These are phyloP conservation scores for Percina caprodes DNA, from an alignment of 2,113 vertebrate species.

Conservation along the genomic window DNA sequence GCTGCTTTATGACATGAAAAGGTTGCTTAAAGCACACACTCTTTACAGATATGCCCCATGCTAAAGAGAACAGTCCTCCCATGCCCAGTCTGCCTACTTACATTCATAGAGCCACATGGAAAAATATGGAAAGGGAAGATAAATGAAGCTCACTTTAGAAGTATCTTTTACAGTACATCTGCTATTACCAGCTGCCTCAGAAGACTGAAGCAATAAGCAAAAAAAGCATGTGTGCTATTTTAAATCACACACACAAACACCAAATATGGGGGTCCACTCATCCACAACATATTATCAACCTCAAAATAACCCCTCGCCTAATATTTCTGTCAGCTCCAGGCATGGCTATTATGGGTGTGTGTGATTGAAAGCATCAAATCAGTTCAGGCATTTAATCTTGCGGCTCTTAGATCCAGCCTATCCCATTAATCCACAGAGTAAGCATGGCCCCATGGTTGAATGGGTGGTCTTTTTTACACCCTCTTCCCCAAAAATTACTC, in stretches of 20 bases:
- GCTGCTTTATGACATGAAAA: constrained; percentile 16
- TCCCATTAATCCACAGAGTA: constrained; percentile 56
- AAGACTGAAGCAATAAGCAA: neutral
- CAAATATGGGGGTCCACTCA: constrained; percentile 38
- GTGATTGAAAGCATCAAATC: constrained; percentile 70
- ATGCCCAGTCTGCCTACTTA: neutral
- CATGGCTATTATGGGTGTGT: constrained; percentile 27
- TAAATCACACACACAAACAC: constrained; percentile 7
- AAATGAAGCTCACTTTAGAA: constrained; percentile 18
- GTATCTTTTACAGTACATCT: constrained; percentile 14
- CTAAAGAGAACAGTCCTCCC: neutral
- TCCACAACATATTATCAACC: constrained; percentile 44
- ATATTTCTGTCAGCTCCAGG: constrained; percentile 46
- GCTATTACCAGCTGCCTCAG: constrained; percentile 1
- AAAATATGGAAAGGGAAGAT: constrained; percentile 14
- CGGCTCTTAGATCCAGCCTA: constrained; percentile 51
- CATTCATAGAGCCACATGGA: neutral
- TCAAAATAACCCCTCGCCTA: constrained; percentile 24
- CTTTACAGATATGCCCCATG: neutral
- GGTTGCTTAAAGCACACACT: constrained; percentile 3
- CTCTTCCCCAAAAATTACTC: constrained; percentile 52
- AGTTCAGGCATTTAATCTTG: constrained; percentile 69
- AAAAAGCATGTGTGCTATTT: constrained; percentile 13
- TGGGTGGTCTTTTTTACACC: constrained; percentile 69
- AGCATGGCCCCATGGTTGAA: constrained; percentile 41